Percentiles rank a stretch among this genome's conserved stretches.
Evolutionary conservation across 2,888 invertebrate genomes (phyloP).

Genomic region (Dryocosmus kuriphilus): DNA sequence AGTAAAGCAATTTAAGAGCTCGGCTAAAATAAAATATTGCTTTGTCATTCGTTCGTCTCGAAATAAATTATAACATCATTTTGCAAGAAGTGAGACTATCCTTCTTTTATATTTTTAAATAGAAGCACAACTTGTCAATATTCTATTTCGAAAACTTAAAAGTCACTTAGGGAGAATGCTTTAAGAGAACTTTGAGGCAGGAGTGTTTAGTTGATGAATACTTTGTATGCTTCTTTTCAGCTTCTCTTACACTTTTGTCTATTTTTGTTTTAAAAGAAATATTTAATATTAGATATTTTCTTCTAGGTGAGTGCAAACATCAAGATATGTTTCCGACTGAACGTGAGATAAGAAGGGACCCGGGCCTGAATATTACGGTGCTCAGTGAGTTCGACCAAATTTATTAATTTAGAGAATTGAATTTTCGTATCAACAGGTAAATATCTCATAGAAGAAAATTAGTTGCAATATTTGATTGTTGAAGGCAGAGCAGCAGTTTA

Average conservation of each 20-base stretch:
- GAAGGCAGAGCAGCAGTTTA: neutral
- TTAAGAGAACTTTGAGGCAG: neutral
- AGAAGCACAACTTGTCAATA: neutral
- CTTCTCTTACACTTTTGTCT: neutral
- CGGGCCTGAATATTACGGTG: constrained; percentile 79
- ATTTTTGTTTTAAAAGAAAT: neutral
- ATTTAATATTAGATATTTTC: neutral
- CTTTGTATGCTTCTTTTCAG: neutral
- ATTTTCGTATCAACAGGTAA: neutral
- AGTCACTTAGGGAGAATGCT: neutral
- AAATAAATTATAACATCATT: neutral
- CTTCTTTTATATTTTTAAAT: constrained; percentile 2
- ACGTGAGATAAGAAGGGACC: constrained; percentile 78
- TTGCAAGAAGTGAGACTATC: neutral
- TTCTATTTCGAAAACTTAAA: neutral
- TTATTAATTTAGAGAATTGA: neutral
- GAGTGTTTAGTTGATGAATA: neutral
- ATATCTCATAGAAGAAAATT: neutral
- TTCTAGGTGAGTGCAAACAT: constrained; percentile 81
- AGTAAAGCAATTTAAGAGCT: neutral
- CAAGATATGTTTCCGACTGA: constrained; percentile 82
- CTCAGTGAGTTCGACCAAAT: constrained; percentile 78
- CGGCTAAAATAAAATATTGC: neutral
- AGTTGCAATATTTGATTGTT: constrained; percentile 3
- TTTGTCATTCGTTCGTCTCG: neutral